phyloP scores from a whole-genome alignment of 1,140 invertebrate genomes.

The Drosophila bocki region DNA sequence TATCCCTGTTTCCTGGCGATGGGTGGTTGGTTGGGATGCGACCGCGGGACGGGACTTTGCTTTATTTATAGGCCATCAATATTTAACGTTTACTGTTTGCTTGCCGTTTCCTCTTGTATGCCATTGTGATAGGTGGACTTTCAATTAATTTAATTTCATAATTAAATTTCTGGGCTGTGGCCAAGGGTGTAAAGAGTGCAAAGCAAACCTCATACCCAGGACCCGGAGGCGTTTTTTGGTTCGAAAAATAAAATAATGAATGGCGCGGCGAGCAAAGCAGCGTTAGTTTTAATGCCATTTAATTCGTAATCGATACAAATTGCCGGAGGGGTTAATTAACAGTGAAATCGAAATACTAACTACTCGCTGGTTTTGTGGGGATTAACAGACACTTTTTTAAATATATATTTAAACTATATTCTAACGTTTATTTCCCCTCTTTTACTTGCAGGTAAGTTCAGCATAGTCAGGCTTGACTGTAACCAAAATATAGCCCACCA shows the following conservation, averaged over 20 bases:
- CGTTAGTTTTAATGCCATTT: conserved; percentile 45
- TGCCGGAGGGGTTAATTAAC: conserved; percentile 50
- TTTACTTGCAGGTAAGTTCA: conserved; percentile 8
- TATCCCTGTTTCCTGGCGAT: background rate
- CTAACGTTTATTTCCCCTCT: background rate
- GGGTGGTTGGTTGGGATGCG: background rate
- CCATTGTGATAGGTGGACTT: conserved; percentile 41
- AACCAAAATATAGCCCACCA: background rate
- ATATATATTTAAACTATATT: background rate
- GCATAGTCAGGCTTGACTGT: background rate
- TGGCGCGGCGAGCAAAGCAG: background rate
- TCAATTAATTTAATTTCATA: conserved; percentile 75
- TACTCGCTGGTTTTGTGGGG: background rate
- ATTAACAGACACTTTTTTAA: background rate
- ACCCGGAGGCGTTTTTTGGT: background rate
- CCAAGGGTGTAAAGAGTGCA: conserved; percentile 23
- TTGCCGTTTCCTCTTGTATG: conserved; percentile 30
- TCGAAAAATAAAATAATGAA: conserved; percentile 8
- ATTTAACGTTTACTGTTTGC: conserved; percentile 68
- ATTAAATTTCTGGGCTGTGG: conserved; percentile 45
- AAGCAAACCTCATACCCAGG: conserved; percentile 15
- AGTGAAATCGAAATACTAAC: conserved; percentile 17
- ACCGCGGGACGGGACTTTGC: conserved; percentile 15
- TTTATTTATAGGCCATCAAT: conserved; percentile 73
- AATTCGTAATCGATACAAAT: conserved; percentile 42